Conservation (phyloP, 1,140 invertebrate species). For the Monomorium pharaonis region DNA sequence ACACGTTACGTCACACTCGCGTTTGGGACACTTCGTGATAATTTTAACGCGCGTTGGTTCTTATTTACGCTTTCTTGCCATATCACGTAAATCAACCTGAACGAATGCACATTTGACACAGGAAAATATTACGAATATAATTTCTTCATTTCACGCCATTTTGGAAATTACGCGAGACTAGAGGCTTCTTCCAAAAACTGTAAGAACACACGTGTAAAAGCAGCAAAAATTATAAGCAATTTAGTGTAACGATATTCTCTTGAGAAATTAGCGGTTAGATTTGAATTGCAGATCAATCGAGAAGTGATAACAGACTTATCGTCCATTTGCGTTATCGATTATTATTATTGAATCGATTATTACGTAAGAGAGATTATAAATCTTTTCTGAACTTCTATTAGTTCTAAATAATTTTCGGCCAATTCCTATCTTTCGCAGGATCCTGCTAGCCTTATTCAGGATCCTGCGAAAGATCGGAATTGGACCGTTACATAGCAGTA, state of each 20-base stretch:
- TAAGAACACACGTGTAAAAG: neutral
- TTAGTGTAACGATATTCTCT: slow-evolving; percentile 25
- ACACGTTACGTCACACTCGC: neutral
- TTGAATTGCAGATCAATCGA: slow-evolving; percentile 29
- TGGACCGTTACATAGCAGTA: slow-evolving; percentile 38
- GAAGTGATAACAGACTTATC: slow-evolving; percentile 14
- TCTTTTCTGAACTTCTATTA: neutral
- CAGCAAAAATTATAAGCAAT: slow-evolving; percentile 19
- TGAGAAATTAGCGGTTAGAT: slow-evolving; percentile 11
- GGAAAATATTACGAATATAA: neutral
- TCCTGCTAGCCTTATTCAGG: neutral
- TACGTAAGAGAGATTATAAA: neutral
- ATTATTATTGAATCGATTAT: slow-evolving; percentile 51
- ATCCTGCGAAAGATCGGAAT: slow-evolving; percentile 55
- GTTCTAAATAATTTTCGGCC: slow-evolving; percentile 1
- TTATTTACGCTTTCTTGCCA: slow-evolving; percentile 19
- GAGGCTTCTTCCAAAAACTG: neutral
- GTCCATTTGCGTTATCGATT: slow-evolving; percentile 37
- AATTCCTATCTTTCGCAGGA: slow-evolving; percentile 42
- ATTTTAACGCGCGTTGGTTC: slow-evolving; percentile 45
- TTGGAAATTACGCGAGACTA: neutral
- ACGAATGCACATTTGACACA: slow-evolving; percentile 1
- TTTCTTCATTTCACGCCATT: neutral
- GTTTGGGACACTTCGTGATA: slow-evolving; percentile 8
- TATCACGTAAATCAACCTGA: neutral